Percentiles rank a stretch among this genome's conserved stretches.
These are phyloP conservation scores for Diarsia mendica DNA, from an alignment of 2,888 invertebrate genomes.

Conservation along the genomic window DNA sequence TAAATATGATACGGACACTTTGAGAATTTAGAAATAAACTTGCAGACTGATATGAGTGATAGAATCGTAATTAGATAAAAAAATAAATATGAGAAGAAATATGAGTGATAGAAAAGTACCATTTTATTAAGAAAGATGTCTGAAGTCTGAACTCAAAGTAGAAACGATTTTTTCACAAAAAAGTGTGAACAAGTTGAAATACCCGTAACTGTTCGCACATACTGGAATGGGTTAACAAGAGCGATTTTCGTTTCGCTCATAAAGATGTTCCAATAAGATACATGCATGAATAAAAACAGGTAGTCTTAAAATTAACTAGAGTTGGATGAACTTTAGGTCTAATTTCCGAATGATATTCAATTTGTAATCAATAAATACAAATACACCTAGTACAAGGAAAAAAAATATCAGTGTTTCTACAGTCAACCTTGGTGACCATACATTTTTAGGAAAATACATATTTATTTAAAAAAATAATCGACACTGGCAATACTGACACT, in stretches of 20 bases:
- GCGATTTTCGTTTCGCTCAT: not conserved
- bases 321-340: constrained; percentile 24
- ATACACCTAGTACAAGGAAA: not conserved
- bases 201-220: not conserved
- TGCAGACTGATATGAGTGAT: not conserved
- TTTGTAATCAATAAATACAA: not conserved
- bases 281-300: not conserved
- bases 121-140: not conserved
- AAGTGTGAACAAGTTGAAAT: not conserved
- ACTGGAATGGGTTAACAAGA: not conserved
- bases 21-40: not conserved
- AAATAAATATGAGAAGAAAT: too few relatives aligned
- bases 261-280: not conserved
- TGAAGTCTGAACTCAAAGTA: not conserved
- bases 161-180: not conserved
- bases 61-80: too few relatives aligned
- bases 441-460: not conserved
- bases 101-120: too few relatives aligned
- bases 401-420: not conserved
- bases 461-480: not conserved
- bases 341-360: not conserved
- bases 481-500: not conserved
- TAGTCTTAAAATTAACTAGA: constrained; percentile 19
- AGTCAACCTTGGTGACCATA: constrained; percentile 16
- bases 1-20: too few relatives aligned